A percentile compares a stretch with the other conserved stretches of the same genome.
Evolutionary conservation across 1,140 invertebrate species (phyloP).

Genomic region (Sogatella furcifera): DNA sequence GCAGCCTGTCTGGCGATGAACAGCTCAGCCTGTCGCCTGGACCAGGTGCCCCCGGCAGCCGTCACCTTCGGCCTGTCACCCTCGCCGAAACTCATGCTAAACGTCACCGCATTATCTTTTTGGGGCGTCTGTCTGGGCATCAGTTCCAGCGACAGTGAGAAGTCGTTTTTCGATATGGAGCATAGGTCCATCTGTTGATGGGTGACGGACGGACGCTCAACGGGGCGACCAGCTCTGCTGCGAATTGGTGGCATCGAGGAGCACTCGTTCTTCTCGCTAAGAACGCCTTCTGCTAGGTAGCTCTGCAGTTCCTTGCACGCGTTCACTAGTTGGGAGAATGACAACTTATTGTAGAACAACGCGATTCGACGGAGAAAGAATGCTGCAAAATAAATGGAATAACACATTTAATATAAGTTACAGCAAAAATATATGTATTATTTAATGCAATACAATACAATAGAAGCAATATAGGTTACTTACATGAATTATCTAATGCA

Average conservation of each 20-base stretch:
- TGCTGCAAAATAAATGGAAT: conserved; percentile 37
- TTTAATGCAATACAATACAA: no score
- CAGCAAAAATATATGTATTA: no score
- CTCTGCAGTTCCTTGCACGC: conserved; percentile 52
- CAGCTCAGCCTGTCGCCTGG: conserved; percentile 73
- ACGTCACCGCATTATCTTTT: background rate
- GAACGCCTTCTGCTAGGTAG: conserved; percentile 43
- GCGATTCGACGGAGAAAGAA: conserved; percentile 69
- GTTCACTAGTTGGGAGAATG: conserved; percentile 64
- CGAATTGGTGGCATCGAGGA: conserved; percentile 8
- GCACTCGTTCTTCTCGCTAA: conserved; percentile 6
- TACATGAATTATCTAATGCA: no score
- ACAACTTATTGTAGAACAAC: conserved; percentile 67
- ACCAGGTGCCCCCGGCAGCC: conserved; percentile 43
- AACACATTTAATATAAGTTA: no score
- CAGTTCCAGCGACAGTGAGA: conserved; percentile 3
- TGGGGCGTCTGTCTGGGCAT: background rate
- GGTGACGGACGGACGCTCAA: conserved; percentile 11
- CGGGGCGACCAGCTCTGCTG: background rate
- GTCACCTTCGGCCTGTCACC: conserved; percentile 12
- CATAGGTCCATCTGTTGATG: conserved; percentile 28
- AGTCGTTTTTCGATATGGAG: conserved; percentile 35
- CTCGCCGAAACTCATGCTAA: conserved; percentile 10
- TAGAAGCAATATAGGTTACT: no score
- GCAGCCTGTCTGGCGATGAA: conserved; percentile 77